Percentiles rank a stretch among this genome's conserved stretches.
These are phyloP conservation scores for Carabus problematicus DNA, from an alignment of 2,888 invertebrate genomes.

Conservation along the genomic window DNA sequence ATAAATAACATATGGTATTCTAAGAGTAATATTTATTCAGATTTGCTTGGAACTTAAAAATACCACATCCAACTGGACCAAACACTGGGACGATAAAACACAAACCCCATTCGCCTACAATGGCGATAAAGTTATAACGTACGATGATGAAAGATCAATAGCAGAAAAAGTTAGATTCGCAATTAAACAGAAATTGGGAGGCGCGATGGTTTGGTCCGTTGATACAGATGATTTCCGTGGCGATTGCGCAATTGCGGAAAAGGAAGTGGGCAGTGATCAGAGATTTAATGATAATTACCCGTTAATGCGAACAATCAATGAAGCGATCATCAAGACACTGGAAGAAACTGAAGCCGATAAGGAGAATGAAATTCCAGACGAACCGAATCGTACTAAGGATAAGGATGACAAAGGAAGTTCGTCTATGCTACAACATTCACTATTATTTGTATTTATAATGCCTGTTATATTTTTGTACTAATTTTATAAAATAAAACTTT, in stretches of 20 bases:
- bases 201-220: constrained; percentile 88
- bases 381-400: constrained; percentile 17
- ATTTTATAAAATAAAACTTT: constrained; percentile 28
- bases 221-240: constrained; percentile 89
- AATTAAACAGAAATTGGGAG: constrained; percentile 63
- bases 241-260: constrained; percentile 60
- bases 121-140: constrained; percentile 73
- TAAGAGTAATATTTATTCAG: constrained; percentile 53
- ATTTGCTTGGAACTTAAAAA: constrained; percentile 71
- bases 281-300: constrained; percentile 72
- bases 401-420: constrained; percentile 20
- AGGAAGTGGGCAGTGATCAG: constrained; percentile 51
- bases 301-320: constrained; percentile 75
- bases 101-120: constrained; percentile 70
- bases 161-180: constrained; percentile 70
- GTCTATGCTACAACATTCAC: constrained; percentile 7
- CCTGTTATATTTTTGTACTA: constrained; percentile 37
- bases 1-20: background rate
- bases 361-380: constrained; percentile 56
- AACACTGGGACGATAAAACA: constrained; percentile 73
- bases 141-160: constrained; percentile 79
- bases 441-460: constrained; percentile 32
- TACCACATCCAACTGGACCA: constrained; percentile 68
- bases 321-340: constrained; percentile 65
- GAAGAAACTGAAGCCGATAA: constrained; percentile 62